These are phyloP conservation scores for Drosophila nasuta DNA, from an alignment of 1,140 invertebrate species.

Conservation along the genomic window DNA sequence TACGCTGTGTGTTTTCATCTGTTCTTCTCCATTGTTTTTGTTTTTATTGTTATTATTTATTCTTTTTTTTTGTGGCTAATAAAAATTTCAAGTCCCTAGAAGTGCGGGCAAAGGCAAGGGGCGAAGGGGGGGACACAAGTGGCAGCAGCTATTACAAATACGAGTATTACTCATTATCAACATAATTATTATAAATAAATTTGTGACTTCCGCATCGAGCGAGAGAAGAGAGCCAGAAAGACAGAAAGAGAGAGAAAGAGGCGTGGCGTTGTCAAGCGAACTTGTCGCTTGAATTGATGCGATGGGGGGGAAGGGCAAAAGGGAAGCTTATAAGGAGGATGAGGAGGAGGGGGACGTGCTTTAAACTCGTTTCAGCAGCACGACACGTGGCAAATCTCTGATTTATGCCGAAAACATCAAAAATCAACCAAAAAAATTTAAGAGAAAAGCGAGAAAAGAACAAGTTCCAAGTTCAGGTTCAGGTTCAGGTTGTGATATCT, in stretches of 20 bases:
- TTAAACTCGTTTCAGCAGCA: background rate
- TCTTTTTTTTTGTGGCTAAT: slow-evolving; percentile 17
- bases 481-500: background rate
- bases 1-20: slow-evolving; percentile 2
- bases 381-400: slow-evolving; percentile 22
- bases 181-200: slow-evolving; percentile 35
- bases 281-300: slow-evolving; percentile 5
- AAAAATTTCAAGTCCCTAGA: background rate
- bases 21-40: background rate
- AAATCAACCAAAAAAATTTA: background rate
- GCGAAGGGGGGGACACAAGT: background rate
- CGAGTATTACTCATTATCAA: slow-evolving; percentile 48
- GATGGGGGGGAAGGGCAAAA: too few relatives aligned
- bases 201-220: slow-evolving; percentile 38
- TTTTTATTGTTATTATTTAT: background rate
- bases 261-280: slow-evolving; percentile 21
- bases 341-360: background rate
- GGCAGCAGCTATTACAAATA: slow-evolving; percentile 17
- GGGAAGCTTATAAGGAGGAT: too few relatives aligned
- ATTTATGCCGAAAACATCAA: slow-evolving; percentile 6
- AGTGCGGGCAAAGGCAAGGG: background rate
- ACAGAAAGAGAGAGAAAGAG: background rate
- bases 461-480: slow-evolving; percentile 11
- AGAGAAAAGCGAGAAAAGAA: background rate
- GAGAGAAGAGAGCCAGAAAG: background rate